Evolutionary conservation across 2,113 vertebrate species (phyloP).

Genomic region (Otus sunia): DNA sequence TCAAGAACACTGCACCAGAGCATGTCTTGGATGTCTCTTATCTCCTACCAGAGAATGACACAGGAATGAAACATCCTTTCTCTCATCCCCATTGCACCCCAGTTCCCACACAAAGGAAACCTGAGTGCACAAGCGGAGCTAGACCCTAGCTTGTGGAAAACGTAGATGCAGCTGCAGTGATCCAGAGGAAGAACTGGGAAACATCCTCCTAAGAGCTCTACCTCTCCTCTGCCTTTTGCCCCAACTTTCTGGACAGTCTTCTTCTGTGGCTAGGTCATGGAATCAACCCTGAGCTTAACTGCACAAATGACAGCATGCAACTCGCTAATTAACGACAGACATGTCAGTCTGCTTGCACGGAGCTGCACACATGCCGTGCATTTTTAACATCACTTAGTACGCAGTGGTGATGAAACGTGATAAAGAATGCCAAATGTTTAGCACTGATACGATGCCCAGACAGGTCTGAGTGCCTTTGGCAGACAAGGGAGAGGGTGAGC

Average conservation of each 20-base stretch:
- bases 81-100: neutral
- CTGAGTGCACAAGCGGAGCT: neutral
- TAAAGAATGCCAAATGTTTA: conserved; percentile 30
- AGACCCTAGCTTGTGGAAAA: neutral
- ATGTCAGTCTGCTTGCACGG: neutral
- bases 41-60: neutral
- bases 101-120: neutral
- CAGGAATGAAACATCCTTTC: neutral
- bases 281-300: neutral
- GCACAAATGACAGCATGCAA: neutral
- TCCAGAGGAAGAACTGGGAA: neutral
- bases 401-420: conserved; percentile 8
- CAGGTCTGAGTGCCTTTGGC: conserved; percentile 15
- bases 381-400: conserved; percentile 3
- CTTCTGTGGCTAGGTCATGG: neutral
- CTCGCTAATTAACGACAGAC: neutral
- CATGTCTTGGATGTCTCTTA: neutral
- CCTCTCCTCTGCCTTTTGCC: neutral
- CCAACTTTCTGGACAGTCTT: neutral
- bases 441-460: conserved; percentile 14
- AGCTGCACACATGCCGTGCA: neutral
- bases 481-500: conserved; percentile 26
- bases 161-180: neutral
- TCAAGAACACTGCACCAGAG: neutral
- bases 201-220: neutral